phyloP scores from a whole-genome alignment of 2,113 vertebrate species.

The Cinclus mexicanus region DNA sequence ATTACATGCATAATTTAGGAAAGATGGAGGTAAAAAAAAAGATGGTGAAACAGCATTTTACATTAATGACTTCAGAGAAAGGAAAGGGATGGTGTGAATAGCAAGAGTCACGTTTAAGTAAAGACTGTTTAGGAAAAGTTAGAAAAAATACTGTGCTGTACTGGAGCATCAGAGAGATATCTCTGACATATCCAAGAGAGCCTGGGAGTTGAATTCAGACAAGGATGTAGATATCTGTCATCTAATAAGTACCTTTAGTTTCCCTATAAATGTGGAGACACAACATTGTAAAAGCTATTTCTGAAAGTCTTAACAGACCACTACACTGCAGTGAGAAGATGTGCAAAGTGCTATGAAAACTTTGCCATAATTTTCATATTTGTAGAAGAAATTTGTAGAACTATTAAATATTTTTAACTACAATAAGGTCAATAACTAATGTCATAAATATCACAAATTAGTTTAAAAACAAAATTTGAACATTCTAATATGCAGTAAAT shows the following conservation, averaged over 20 bases:
- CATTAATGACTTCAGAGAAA: neutral
- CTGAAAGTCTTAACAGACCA: neutral
- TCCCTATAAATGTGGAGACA: neutral
- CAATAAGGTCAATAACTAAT: neutral
- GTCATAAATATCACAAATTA: neutral
- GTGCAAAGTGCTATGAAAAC: neutral
- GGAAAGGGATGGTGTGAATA: neutral
- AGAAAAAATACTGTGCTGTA: neutral
- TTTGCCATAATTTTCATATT: neutral
- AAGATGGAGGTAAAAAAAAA: neutral
- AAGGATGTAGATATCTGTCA: neutral
- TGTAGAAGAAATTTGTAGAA: neutral
- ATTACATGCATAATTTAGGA: neutral
- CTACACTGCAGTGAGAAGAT: neutral
- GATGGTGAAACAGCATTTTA: neutral
- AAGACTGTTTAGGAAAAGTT: neutral
- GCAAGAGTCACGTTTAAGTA: neutral
- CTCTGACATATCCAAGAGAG: neutral
- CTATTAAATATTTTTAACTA: neutral
- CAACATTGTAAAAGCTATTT: neutral
- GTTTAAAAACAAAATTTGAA: neutral
- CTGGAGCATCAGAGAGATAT: neutral
- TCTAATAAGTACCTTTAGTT: neutral
- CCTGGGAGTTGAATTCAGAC: neutral
- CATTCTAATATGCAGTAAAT: neutral